Percentiles rank a stretch among this genome's conserved stretches.
Conservation (phyloP, 2,888 invertebrate species). For the Acanthopleura granulata region DNA sequence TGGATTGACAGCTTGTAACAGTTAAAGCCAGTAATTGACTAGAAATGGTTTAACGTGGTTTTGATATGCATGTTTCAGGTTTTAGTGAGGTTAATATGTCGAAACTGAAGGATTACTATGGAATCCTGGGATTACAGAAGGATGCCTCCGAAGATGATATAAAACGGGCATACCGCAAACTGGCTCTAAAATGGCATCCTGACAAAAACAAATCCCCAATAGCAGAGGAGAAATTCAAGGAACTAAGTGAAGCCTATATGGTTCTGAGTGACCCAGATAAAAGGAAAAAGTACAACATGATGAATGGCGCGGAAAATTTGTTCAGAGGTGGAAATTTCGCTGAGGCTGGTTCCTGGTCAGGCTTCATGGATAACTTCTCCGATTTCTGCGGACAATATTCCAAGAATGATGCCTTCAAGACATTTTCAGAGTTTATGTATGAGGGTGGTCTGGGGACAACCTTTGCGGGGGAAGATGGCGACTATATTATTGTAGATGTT, state of each 20-base stretch:
- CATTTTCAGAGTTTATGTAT: constrained; percentile 16
- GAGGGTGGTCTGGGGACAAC: background rate
- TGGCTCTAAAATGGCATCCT: constrained; percentile 15
- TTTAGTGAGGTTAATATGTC: background rate
- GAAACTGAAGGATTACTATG: constrained; percentile 7
- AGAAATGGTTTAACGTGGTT: too few species aligned
- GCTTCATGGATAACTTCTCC: background rate
- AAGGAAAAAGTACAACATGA: background rate
- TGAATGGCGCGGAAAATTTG: background rate
- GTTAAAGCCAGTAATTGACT: too few species aligned
- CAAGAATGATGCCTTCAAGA: constrained; percentile 7
- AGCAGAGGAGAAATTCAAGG: constrained; percentile 12
- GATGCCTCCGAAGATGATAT: background rate
- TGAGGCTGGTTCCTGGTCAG: background rate
- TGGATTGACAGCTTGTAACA: too few species aligned
- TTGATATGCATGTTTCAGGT: too few species aligned
- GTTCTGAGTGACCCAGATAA: background rate
- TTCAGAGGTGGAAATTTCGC: background rate
- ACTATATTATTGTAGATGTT: constrained; percentile 9
- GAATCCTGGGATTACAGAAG: background rate
- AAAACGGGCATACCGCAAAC: background rate
- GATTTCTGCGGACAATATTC: background rate
- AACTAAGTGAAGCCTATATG: background rate
- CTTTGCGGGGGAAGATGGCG: constrained; percentile 8
- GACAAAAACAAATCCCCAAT: constrained; percentile 5